phyloP scores from a whole-genome alignment of 2,797 vertebrate species.

The Pipistrellus pygmaeus region DNA sequence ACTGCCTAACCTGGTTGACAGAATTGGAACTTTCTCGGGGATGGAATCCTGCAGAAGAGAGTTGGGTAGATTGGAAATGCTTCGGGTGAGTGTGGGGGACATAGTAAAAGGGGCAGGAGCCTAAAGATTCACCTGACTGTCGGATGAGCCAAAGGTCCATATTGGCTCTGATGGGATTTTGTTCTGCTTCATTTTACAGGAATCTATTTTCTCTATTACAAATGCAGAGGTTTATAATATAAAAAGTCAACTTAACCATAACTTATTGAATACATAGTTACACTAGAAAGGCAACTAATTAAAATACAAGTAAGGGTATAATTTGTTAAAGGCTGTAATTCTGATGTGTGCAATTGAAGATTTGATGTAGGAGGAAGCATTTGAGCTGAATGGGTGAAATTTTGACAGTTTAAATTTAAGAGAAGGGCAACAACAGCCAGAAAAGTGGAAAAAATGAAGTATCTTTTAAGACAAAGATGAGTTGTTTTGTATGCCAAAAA shows the following conservation, averaged over 20 bases:
- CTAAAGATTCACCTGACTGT: not conserved
- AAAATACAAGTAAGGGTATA: constrained; percentile 35
- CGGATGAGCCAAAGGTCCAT: not conserved
- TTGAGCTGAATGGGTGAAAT: constrained; percentile 68
- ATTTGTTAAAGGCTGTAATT: constrained; percentile 50
- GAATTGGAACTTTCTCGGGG: not conserved
- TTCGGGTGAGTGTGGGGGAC: fast-evolving
- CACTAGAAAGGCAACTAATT: constrained; percentile 49
- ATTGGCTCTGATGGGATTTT: not conserved
- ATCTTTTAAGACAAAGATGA: constrained; percentile 27
- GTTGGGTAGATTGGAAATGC: not conserved
- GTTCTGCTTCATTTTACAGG: not conserved
- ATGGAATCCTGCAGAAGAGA: not conserved
- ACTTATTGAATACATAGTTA: constrained; percentile 3
- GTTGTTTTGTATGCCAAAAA: constrained; percentile 46
- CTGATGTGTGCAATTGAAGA: not conserved
- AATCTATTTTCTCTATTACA: not conserved
- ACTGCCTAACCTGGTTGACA: not conserved
- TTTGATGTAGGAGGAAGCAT: constrained; percentile 57
- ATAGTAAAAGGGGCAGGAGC: not conserved
- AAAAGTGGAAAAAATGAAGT: constrained; percentile 34
- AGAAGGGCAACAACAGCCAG: constrained; percentile 52
- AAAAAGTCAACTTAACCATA: not conserved
- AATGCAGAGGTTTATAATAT: not conserved
- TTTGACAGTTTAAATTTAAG: constrained; percentile 59